Evolutionary conservation across 2,797 vertebrate genomes (phyloP).

Genomic region (Crossoptilon crossoptilon): DNA sequence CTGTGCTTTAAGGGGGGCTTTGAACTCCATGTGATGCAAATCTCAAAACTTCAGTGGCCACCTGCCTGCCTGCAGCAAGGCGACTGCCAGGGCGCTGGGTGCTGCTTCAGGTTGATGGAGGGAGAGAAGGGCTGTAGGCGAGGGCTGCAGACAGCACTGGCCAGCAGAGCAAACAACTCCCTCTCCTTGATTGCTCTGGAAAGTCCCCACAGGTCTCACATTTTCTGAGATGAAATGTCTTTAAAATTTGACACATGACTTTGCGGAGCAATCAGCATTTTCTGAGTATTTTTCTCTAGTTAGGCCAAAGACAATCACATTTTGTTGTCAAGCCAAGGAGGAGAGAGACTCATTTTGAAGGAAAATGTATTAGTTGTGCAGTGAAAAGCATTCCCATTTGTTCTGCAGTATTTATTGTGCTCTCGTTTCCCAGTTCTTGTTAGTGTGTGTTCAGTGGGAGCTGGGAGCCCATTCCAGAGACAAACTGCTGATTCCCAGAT

Average conservation of each 20-base stretch:
- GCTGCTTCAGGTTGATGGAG: not conserved
- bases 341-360: conserved; percentile 19
- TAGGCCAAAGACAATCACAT: conserved; percentile 10
- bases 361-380: conserved; percentile 27
- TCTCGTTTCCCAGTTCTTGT: conserved; percentile 23
- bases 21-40: not conserved
- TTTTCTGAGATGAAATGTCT: not conserved
- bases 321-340: not conserved
- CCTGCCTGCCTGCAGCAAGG: not conserved
- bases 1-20: not conserved
- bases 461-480: conserved; percentile 9
- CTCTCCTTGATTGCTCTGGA: not conserved
- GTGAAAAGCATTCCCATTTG: conserved; percentile 30
- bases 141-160: not conserved
- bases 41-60: not conserved
- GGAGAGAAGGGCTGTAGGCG: not conserved
- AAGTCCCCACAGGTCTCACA: not conserved
- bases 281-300: not conserved
- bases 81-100: not conserved
- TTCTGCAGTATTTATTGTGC: conserved; percentile 29
- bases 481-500: conserved; percentile 6
- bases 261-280: not conserved
- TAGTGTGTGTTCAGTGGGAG: conserved; percentile 34
- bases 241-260: not conserved
- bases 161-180: not conserved